Evolutionary conservation across 2,113 vertebrate genomes (phyloP).

Genomic region (Panthera leo): DNA sequence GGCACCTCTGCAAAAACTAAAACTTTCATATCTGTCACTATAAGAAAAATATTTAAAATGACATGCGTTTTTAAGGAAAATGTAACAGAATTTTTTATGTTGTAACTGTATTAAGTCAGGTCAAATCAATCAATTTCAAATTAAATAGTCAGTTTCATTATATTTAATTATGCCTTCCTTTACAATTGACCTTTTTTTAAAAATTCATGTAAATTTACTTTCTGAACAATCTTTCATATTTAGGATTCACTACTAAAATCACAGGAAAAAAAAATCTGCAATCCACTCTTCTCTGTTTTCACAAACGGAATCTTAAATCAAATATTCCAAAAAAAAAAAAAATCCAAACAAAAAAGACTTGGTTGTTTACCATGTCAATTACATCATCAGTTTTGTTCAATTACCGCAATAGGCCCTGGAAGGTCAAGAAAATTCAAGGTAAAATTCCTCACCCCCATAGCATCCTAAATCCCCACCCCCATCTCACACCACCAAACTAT

Average conservation of each 20-base stretch:
- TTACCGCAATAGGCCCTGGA: background rate
- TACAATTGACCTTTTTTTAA: background rate
- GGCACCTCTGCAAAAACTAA: background rate
- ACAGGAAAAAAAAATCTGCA: slow-evolving; percentile 40
- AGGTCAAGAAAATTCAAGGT: background rate
- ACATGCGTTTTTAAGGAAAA: background rate
- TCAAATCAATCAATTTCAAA: slow-evolving; percentile 41
- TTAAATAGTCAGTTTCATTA: slow-evolving; percentile 28
- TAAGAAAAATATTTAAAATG: background rate
- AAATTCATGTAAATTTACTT: background rate
- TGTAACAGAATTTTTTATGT: background rate
- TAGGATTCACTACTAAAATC: slow-evolving; percentile 43
- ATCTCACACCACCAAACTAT: background rate
- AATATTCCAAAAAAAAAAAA: background rate
- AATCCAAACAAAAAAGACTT: background rate
- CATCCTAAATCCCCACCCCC: no score
- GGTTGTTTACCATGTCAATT: background rate
- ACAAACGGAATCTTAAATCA: slow-evolving; percentile 19
- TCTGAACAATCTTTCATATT: slow-evolving; percentile 52
- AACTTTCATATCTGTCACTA: background rate
- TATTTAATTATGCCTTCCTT: slow-evolving; percentile 52
- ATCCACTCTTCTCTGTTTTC: background rate
- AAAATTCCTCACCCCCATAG: background rate
- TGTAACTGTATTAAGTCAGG: background rate
- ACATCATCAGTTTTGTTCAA: background rate